Base-by-base conservation (phyloP, 2,888 invertebrate genomes). In the Drosophila merina region DNA sequence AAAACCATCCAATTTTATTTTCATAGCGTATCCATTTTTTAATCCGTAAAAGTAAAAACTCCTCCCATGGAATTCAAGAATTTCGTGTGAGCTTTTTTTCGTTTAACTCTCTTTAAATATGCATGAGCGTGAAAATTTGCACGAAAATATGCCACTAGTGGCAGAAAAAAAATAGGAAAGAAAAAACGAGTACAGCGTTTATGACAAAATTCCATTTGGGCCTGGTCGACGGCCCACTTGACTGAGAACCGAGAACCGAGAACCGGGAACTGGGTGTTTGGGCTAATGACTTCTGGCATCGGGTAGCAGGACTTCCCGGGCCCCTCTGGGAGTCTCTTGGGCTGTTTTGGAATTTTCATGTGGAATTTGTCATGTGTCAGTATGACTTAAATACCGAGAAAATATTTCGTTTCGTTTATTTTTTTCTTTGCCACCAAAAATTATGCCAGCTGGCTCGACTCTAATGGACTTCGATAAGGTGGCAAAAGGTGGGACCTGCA, bases 391-490 rank as follows among this genome's bases (percentile, higher is more conserved):
- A 86, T 86, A 78, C 74, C 78, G 85, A 81, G 85, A 81, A 88
- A 88, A 80, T 86, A 83, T 64, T 83, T 77, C 44, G 44, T 25
- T 25, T 20, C 2, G 14, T 64, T 63, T 60, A 45, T 60, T 58
- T 54, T 38, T 42, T 30, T 25, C 12, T 30, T 12, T 31, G 33
- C 33, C 55, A 58, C 51, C 60, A 70, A 40, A 69, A 88, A 84
- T 79, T 68, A 74, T 66, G 62, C 68, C 69, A 75, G 59, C 67
- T 72, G 75, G 62, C 55, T 55, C 59, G 57, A 55, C 67, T 75
- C 84, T 84, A 84, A 88, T 84, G 89, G 89, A 85, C 86, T 82
- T 69, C 79, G 84, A 88, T 84, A 88, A 88, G 84, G 89, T 78
- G 88, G 77, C 69, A 84, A 85, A 85, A 74, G 73, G 45, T 56